These are phyloP conservation scores for Phylloscopus trochiloides DNA, from an alignment of 2,113 vertebrate species.

Conservation along the genomic window DNA sequence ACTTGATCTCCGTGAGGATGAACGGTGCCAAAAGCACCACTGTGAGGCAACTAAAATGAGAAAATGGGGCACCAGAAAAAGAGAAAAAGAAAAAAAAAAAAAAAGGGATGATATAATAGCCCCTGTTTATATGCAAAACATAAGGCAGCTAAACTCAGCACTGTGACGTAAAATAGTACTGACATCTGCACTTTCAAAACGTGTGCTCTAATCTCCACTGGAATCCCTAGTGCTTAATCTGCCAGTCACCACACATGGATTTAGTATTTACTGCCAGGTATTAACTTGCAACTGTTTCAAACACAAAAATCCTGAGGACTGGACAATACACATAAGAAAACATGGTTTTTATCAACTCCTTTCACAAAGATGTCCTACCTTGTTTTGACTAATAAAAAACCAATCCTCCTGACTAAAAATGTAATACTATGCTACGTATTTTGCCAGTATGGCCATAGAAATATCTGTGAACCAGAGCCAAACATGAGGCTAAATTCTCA, in stretches of 20 bases:
- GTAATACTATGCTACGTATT: background rate
- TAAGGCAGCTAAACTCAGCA: constrained; percentile 36
- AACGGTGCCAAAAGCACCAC: background rate
- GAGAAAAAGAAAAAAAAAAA: accelerated
- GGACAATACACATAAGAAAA: constrained; percentile 21
- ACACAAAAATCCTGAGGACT: constrained; percentile 45
- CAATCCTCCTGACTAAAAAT: background rate
- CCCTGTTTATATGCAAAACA: constrained; percentile 1
- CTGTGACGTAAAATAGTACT: constrained; percentile 46
- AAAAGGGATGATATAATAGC: background rate
- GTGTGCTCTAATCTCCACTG: constrained; percentile 49
- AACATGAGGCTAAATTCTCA: background rate
- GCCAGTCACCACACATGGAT: constrained; percentile 59
- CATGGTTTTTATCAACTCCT: background rate
- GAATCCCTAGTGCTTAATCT: constrained; percentile 70
- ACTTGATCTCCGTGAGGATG: accelerated
- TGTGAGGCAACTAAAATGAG: background rate
- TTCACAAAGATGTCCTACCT: background rate
- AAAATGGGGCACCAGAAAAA: background rate
- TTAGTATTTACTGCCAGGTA: constrained; percentile 62
- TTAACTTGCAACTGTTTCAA: constrained; percentile 64
- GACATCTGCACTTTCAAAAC: constrained; percentile 47
- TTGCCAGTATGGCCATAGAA: background rate
- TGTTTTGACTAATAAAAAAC: background rate
- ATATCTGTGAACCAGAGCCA: background rate